Evolutionary conservation across 1,140 invertebrate species (phyloP), one percentile per base, ranked within the genome.

Genomic region (Orchesella cincta): DNA sequence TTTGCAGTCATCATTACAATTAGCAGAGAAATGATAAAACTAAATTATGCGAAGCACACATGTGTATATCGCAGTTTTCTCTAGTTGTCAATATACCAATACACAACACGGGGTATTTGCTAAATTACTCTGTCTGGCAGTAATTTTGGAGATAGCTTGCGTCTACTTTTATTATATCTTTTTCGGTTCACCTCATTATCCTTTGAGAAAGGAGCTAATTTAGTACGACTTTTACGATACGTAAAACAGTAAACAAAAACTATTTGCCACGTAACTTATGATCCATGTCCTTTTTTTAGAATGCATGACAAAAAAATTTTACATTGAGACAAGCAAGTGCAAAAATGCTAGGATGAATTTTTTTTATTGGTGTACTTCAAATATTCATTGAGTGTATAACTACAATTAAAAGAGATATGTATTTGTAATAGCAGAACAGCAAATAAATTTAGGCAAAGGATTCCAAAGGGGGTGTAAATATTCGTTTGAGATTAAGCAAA

Each of bases 191-290:
- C 3, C 52, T 57, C 52, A 57, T 57, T 57, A 57, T 57, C 52
- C 23, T 57, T 14, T 14, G 8, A 14, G 23, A 57, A 57, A n/a
- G 52, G 52, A 23, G 23, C 52, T 57, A 57, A 57, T 57, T 57
- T 57, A 57, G 8, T 57, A n/a, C 23, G 52, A 57, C 52, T 57
- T 57, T 57, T 57, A 57, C 52, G 52, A 57, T n/a, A 57, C 23
- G 52, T 57, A 57, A 57, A 57, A 57, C 8, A 46, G 23, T 3
- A 26, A 3, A 26, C 8, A 23, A 57, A 57, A 57, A 57, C 52
- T 14, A 57, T 57, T 57, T 57, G 52, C 52, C 8, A 57, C 8
- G 8, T 46, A 46, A n/a, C 8, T 57, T 57, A 57, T 57, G 52
- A 57, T 8, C 52, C 52, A 12, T 57, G 52, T n/a, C 20, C 39